Percentiles rank a stretch among this genome's conserved stretches.
Evolutionary conservation across 2,888 invertebrate genomes (phyloP).

Genomic region (Acrobeloides nanus): DNA sequence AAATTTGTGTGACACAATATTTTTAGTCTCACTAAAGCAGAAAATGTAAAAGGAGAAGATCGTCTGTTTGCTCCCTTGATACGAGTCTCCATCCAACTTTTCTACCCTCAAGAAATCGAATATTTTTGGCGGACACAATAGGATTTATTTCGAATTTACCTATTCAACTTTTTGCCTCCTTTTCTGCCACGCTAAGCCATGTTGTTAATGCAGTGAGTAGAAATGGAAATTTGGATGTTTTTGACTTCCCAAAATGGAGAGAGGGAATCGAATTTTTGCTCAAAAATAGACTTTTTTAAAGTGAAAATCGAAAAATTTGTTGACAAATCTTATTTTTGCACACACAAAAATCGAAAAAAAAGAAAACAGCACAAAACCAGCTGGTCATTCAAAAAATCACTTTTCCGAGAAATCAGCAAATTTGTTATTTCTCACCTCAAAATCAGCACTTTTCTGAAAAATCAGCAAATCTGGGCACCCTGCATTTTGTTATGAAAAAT

Average conservation of each 20-base stretch:
- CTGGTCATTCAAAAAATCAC: too few relatives aligned
- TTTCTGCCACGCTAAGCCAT: conserved; percentile 73
- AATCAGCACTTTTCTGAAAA: too few relatives aligned
- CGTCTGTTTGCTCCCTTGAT: conserved; percentile 78
- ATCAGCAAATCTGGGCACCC: too few relatives aligned
- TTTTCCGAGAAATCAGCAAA: too few relatives aligned
- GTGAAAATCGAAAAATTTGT: neutral
- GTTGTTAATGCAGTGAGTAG: conserved; percentile 64
- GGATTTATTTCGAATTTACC: conserved; percentile 80
- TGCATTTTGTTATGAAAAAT: too few relatives aligned
- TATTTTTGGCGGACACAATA: conserved; percentile 74
- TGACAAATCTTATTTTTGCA: too few relatives aligned
- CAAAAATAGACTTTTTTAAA: neutral
- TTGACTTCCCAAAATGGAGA: too few relatives aligned
- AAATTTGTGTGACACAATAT: neutral
- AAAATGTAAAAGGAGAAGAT: conserved; percentile 65
- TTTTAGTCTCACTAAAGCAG: conserved; percentile 66
- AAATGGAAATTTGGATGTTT: neutral
- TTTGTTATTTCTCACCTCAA: too few relatives aligned
- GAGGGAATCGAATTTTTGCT: neutral
- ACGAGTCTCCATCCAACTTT: conserved; percentile 69
- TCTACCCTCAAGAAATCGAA: conserved; percentile 63
- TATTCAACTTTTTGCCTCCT: conserved; percentile 69
- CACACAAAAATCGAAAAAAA: too few relatives aligned
- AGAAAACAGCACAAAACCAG: too few relatives aligned